A percentile compares a stretch with the other conserved stretches of the same genome.
Conservation (phyloP, 1,140 invertebrate species). For the Parasteatoda tepidariorum region DNA sequence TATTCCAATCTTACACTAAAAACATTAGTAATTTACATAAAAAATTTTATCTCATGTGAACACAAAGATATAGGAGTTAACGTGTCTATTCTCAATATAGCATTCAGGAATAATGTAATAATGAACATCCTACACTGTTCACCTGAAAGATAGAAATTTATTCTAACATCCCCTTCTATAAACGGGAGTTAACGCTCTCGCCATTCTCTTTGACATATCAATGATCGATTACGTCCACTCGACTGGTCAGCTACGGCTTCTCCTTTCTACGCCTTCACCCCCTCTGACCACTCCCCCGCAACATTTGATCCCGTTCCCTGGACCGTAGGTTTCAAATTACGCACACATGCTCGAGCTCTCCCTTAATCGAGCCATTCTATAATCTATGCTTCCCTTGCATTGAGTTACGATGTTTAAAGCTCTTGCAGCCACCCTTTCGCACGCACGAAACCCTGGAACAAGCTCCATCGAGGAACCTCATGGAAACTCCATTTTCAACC, state of each 20-base stretch:
- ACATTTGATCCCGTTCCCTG: not conserved
- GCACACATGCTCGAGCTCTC: not conserved
- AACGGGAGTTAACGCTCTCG: not conserved
- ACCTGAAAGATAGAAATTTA: not conserved
- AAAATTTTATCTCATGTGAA: too few species aligned
- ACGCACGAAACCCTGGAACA: too few species aligned
- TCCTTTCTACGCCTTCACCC: not conserved
- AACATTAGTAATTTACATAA: too few species aligned
- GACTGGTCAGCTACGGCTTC: not conserved
- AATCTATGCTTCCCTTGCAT: not conserved
- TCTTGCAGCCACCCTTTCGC: not conserved
- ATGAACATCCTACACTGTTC: not conserved
- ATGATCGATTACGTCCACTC: not conserved
- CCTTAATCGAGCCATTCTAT: not conserved
- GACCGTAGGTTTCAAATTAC: not conserved
- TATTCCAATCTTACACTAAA: too few species aligned
- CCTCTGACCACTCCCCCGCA: not conserved
- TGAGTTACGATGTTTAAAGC: not conserved
- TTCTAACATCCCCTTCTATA: not conserved
- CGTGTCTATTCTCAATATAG: too few species aligned
- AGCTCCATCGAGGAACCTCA: too few species aligned
- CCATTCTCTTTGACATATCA: not conserved
- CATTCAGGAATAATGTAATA: too few species aligned
- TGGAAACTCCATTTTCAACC: too few species aligned
- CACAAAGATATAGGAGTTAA: too few species aligned